A percentile compares a stretch with the other conserved stretches of the same genome.
These are phyloP conservation scores for Chaetodon trifasciatus DNA, from an alignment of 2,797 vertebrate genomes.

Conservation along the genomic window DNA sequence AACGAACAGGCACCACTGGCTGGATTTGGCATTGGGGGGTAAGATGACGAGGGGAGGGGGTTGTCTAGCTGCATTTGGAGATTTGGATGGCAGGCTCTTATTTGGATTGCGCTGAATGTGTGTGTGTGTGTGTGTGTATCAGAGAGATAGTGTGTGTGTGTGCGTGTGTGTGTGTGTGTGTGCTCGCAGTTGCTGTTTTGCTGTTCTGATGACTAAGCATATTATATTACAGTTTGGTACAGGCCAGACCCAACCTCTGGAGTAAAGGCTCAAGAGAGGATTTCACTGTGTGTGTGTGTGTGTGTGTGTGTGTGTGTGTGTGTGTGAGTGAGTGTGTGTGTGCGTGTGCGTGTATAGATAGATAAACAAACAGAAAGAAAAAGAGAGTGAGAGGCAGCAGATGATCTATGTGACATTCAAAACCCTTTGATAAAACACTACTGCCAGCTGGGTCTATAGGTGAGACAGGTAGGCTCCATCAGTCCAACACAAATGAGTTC, in stretches of 20 bases:
- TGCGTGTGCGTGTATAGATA: not conserved
- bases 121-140: conserved; percentile 20
- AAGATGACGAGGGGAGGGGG: conserved; percentile 50
- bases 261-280: conserved; percentile 47
- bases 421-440: not conserved
- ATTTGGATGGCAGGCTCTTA: conserved; percentile 44
- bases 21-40: conserved; percentile 55
- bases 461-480: not conserved
- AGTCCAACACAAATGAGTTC: not conserved
- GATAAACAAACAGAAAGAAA: not conserved
- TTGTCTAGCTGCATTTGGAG: conserved; percentile 58
- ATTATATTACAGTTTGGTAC: conserved; percentile 51
- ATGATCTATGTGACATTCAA: conserved; percentile 7
- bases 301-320: conserved; percentile 12
- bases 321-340: conserved; percentile 5
- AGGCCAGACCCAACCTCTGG: conserved; percentile 39
- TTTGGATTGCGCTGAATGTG: conserved; percentile 32
- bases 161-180: conserved; percentile 19
- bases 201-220: conserved; percentile 64
- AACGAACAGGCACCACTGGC: conserved; percentile 62
- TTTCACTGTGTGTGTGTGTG: conserved; percentile 26
- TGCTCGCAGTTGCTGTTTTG: conserved; percentile 26
- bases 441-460: not conserved
- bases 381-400: not conserved
- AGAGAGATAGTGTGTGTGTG: not conserved